Percentiles rank a stretch among this genome's conserved stretches.
Conservation (phyloP, 2,113 vertebrate genomes). For the Salvelinus fontinalis region DNA sequence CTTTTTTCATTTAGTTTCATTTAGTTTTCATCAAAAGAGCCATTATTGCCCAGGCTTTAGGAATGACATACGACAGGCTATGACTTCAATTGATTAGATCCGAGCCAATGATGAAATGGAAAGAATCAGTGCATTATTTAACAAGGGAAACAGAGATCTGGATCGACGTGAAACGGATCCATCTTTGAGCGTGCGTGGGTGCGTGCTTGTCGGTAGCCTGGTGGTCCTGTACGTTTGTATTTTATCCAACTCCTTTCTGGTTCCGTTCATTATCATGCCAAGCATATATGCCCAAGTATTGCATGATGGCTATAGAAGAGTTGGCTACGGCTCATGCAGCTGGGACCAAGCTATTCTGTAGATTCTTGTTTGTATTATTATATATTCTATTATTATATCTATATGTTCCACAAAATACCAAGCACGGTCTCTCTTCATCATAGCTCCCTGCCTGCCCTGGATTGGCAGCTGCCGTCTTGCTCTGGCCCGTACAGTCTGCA, state of each 20-base stretch:
- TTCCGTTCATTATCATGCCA: no score
- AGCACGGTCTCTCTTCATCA: slow-evolving; percentile 70
- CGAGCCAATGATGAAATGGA: slow-evolving; percentile 68
- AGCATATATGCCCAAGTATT: no score
- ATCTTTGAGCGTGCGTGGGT: neutral
- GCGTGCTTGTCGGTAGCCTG: neutral
- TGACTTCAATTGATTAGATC: slow-evolving; percentile 67
- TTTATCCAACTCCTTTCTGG: no score
- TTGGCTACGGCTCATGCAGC: no score
- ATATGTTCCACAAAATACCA: neutral
- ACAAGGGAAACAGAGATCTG: slow-evolving; percentile 25
- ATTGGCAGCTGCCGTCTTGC: slow-evolving; percentile 95
- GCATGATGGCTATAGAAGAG: no score
- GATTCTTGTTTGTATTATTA: no score
- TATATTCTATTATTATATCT: no score
- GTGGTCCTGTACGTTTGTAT: no score
- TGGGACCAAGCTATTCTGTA: no score
- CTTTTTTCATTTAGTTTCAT: slow-evolving; percentile 36
- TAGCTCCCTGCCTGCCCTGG: slow-evolving; percentile 87
- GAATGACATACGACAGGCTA: slow-evolving; percentile 58
- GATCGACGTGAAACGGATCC: slow-evolving; percentile 27
- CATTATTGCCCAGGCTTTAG: slow-evolving; percentile 55
- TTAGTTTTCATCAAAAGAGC: slow-evolving; percentile 52
- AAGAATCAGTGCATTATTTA: slow-evolving; percentile 56
- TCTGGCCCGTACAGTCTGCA: slow-evolving; percentile 92